A percentile compares a stretch with the other conserved stretches of the same genome.
Conservation (phyloP, 37 sponge, comb jelly and placozoan species). For the Halisarca cf. caerulea region DNA sequence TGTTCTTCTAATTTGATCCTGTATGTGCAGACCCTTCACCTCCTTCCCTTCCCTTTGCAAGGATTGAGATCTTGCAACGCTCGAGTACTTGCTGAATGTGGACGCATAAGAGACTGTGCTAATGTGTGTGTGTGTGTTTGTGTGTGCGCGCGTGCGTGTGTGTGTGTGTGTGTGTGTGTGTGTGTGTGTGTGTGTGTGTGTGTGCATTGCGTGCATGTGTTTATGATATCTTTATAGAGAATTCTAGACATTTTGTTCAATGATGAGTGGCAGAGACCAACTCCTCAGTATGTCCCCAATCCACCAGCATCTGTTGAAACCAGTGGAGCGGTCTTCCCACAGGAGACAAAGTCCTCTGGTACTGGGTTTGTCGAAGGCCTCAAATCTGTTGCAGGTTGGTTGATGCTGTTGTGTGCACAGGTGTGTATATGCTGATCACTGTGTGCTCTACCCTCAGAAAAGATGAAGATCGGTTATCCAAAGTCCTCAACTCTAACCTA, state of each 20-base stretch:
- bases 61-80: conserved; percentile 37
- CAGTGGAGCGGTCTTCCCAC: background rate
- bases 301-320: background rate
- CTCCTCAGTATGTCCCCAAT: background rate
- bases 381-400: background rate
- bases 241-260: conserved; percentile 62
- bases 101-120: conserved; percentile 54
- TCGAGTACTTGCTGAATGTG: conserved; percentile 59
- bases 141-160: too few relatives aligned
- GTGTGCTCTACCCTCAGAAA: too few relatives aligned
- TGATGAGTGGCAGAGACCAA: conserved; percentile 32
- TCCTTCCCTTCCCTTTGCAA: conserved; percentile 22
- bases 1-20: background rate
- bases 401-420: background rate
- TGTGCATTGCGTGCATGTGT: background rate
- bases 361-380: background rate
- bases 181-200: background rate
- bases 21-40: background rate
- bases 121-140: conserved; percentile 24
- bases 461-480: too few relatives aligned
- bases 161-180: conserved; percentile 71
- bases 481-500: too few relatives aligned
- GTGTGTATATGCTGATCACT: too few relatives aligned
- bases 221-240: conserved; percentile 43
- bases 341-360: background rate